A percentile compares a stretch with the other conserved stretches of the same genome.
phyloP scores from a whole-genome alignment of 92 coral and sea anemone species.

The Porites divaricata region DNA sequence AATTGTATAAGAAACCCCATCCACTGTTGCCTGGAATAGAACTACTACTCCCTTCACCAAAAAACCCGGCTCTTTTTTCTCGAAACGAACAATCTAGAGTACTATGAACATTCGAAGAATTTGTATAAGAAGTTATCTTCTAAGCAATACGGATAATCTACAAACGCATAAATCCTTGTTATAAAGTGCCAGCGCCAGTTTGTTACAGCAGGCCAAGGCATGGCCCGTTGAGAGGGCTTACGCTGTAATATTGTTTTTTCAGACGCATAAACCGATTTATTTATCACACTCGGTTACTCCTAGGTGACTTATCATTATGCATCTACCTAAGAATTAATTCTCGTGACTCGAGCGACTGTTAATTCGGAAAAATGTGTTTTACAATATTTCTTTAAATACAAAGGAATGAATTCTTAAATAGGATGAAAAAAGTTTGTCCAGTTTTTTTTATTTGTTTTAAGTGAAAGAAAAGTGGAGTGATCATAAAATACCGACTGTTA shows the following conservation, averaged over 20 bases:
- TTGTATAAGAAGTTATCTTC: background rate
- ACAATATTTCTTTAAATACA: background rate
- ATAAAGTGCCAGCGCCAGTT: background rate
- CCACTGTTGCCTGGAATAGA: background rate
- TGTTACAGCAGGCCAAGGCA: background rate
- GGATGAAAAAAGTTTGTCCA: background rate
- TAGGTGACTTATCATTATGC: conserved; percentile 13
- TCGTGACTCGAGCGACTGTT: conserved; percentile 3
- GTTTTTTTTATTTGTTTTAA: no score
- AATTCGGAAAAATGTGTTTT: conserved; percentile 7
- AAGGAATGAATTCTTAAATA: background rate
- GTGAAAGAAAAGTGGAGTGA: no score
- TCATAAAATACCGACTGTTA: no score
- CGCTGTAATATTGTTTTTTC: conserved; percentile 11
- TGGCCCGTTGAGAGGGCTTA: conserved; percentile 6
- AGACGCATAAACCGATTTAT: conserved; percentile 24
- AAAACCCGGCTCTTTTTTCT: background rate
- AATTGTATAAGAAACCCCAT: no score
- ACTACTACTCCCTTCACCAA: background rate
- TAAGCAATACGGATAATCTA: background rate
- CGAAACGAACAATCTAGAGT: background rate
- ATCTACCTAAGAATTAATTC: background rate
- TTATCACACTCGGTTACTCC: background rate
- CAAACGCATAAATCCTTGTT: background rate
- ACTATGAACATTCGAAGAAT: background rate